Conservation (phyloP, 2,113 vertebrate species). For the Sapajus apella region DNA sequence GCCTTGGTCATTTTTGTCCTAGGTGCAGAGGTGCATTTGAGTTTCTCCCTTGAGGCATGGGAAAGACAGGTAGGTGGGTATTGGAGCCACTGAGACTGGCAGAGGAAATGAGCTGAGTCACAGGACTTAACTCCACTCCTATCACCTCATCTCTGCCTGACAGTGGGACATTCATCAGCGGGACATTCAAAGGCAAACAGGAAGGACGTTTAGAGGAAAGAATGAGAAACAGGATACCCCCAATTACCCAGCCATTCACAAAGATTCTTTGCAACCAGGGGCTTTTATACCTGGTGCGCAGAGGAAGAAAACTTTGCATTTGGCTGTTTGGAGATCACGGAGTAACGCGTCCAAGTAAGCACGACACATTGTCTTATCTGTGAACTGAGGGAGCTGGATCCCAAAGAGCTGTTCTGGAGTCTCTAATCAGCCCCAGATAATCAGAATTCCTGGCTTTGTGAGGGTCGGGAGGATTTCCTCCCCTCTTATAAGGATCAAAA, state of each 20-base stretch:
- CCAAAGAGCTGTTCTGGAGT: neutral
- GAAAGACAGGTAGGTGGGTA: neutral
- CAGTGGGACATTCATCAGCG: constrained; percentile 30
- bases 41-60: neutral
- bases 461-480: neutral
- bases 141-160: neutral
- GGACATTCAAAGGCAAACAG: neutral
- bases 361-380: fast-evolving
- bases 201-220: neutral
- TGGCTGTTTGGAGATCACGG: neutral
- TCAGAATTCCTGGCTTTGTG: neutral
- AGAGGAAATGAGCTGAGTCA: neutral
- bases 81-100: neutral
- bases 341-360: neutral
- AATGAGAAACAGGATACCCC: constrained; percentile 18
- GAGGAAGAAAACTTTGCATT: neutral
- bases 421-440: neutral
- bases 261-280: neutral
- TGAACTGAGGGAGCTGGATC: neutral
- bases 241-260: neutral
- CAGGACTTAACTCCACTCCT: neutral
- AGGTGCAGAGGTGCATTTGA: neutral
- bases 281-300: neutral
- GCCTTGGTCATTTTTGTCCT: neutral
- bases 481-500: neutral